Percentiles rank a stretch among this genome's conserved stretches.
phyloP scores from a whole-genome alignment of 2,888 invertebrate genomes.

The Aplocera efformata region DNA sequence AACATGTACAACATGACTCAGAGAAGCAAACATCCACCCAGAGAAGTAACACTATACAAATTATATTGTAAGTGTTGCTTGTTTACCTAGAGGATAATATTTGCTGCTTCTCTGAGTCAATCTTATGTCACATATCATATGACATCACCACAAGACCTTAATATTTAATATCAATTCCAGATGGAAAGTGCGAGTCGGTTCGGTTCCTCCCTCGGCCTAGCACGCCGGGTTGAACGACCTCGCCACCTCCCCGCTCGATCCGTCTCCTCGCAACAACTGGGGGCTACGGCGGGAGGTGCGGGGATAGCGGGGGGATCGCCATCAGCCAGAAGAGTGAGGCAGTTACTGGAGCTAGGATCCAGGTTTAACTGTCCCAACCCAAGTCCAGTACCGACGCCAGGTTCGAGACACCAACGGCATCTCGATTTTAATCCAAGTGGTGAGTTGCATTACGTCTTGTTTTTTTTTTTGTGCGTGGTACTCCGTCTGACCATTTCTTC shows the following conservation, averaged over 20 bases:
- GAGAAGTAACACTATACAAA: no score
- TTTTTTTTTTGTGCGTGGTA: no score
- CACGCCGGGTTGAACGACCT: conserved; percentile 74
- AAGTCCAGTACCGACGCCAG: conserved; percentile 88
- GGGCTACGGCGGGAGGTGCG: conserved; percentile 53
- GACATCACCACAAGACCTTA: no score
- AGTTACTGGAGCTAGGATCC: conserved; percentile 86
- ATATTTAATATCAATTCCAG: conserved; percentile 34
- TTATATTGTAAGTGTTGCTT: no score
- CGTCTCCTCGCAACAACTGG: conserved; percentile 86
- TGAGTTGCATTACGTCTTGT: conserved; percentile 39
- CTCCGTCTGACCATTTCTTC: no score
- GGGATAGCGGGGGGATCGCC: conserved; percentile 78
- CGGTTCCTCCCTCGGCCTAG: conserved; percentile 77
- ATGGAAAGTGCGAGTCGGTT: conserved; percentile 82
- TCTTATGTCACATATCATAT: no score
- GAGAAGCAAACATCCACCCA: no score
- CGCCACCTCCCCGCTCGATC: conserved; percentile 86
- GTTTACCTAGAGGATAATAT: no score
- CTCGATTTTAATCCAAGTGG: conserved; percentile 95
- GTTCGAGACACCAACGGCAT: conserved; percentile 88
- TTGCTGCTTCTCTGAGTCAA: no score
- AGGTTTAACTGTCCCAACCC: conserved; percentile 82
- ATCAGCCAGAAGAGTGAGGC: conserved; percentile 89
- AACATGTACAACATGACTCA: no score